Evolutionary conservation across 2,888 invertebrate genomes (phyloP), one percentile per base, ranked within the genome.

Genomic region (Lasioglossum pauxillum): DNA sequence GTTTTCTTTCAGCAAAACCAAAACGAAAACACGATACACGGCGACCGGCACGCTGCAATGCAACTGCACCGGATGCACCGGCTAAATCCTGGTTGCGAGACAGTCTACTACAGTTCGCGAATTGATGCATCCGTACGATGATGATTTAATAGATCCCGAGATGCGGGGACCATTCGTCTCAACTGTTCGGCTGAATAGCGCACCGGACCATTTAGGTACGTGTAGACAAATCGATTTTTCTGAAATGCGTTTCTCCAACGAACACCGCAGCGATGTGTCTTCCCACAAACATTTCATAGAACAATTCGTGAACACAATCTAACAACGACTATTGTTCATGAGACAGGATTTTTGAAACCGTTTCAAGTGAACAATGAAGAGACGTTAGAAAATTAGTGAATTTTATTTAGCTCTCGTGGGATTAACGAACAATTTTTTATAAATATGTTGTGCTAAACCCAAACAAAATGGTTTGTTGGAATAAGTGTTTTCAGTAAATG

Each of bases 1-100:
- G 46, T 95, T 94, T 53, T 86, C 49, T 41, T 69, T 73, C n/a
- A 23, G 31, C 57, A 79, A 82, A 75, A 72, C 38, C 53, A 73
- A 79, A 82, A 81, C 78, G 71, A 31, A 78, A n/a, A 16, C 72
- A 57, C 57, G 78, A 14, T 80, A 64, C 27, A 53, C n/a, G 57
- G 72, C 64, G 31, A 41, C 27, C 35, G 31, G 76, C 35, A 75
- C 53, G 64, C 16, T 67, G 76, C 67, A 49, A 71, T 44, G 60
- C 67, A 67, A 57, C 72, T 79, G 41, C 57, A 0, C 57, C n/a
- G n/a, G 23, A 76, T 79, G 31, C 27, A 49, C 72, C 12, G 67
- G 41, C 31, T 41, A 74, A 67, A 67, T 73, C 19, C 35, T 64
- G 41, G 19, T 41, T n/a, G 49, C 49, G 57, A 49, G 64, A 46